phyloP scores from a whole-genome alignment of 2,113 vertebrate genomes.

The Sinocyclocheilus maitianheensis region DNA sequence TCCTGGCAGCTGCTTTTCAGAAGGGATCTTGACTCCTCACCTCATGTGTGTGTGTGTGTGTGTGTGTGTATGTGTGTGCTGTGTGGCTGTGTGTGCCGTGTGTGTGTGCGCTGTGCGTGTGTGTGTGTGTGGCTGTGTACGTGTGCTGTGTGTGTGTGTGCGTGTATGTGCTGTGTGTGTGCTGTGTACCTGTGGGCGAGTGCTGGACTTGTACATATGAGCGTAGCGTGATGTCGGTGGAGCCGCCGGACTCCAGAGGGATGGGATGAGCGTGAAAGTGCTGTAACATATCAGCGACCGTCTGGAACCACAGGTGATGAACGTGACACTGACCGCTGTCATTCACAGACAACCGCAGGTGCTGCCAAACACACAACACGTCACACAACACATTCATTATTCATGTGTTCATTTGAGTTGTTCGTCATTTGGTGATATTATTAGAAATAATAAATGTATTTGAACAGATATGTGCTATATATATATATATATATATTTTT shows the following conservation, averaged over 20 bases:
- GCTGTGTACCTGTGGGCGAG: constrained; percentile 72
- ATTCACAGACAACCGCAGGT: constrained; percentile 93
- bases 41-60: too few species aligned
- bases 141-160: constrained; percentile 81
- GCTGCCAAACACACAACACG: constrained; percentile 79
- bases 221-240: constrained; percentile 92
- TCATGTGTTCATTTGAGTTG: too few species aligned
- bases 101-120: too few species aligned
- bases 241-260: constrained; percentile 93
- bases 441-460: too few species aligned
- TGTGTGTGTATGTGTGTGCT: too few species aligned
- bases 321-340: constrained; percentile 95
- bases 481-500: too few species aligned
- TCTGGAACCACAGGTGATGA: constrained; percentile 98
- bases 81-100: too few species aligned
- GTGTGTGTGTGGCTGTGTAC: constrained; percentile 61
- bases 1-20: too few species aligned
- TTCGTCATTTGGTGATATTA: too few species aligned
- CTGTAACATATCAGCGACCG: constrained; percentile 93
- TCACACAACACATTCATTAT: constrained; percentile 62
- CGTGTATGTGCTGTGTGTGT: constrained; percentile 79
- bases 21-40: too few species aligned
- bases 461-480: too few species aligned
- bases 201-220: constrained; percentile 89
- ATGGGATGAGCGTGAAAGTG: constrained; percentile 97